These are phyloP conservation scores for Meiosimyza platycephala DNA, from an alignment of 2,888 invertebrate genomes.

Conservation along the genomic window DNA sequence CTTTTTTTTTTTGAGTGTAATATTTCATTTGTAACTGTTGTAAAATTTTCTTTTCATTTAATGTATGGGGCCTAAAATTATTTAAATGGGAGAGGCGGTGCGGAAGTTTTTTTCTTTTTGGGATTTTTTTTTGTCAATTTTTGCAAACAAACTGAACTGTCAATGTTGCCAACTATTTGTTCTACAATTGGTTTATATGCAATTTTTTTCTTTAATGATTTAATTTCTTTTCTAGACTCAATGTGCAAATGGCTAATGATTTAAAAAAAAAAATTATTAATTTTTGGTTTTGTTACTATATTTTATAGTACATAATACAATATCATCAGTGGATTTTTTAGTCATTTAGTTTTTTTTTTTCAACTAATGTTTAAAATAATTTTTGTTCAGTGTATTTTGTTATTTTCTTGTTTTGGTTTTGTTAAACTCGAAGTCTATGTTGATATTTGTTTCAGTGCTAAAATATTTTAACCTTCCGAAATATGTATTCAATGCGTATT, in stretches of 20 bases:
- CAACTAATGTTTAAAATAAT: neutral
- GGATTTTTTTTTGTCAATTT: conserved; percentile 21
- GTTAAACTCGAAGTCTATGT: conserved; percentile 46
- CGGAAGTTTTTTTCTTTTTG: conserved; percentile 14
- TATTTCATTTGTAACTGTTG: conserved; percentile 45
- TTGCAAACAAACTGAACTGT: conserved; percentile 23
- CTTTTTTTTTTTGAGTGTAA: conserved; percentile 41
- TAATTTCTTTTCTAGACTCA: neutral
- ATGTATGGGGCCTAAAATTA: conserved; percentile 25
- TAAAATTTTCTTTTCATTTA: conserved; percentile 32
- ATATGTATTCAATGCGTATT: conserved; percentile 49
- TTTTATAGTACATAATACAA: conserved; percentile 3
- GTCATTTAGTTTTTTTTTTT: conserved; percentile 8
- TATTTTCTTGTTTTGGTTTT: neutral
- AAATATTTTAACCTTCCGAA: conserved; percentile 61
- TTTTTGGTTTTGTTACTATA: conserved; percentile 15
- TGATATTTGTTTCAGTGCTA: conserved; percentile 38
- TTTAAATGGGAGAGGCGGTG: conserved; percentile 5
- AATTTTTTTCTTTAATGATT: neutral
- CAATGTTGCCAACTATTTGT: conserved; percentile 24
- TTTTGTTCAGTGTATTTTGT: conserved; percentile 10
- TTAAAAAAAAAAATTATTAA: conserved; percentile 1
- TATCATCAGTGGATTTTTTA: conserved; percentile 14
- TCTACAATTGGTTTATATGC: neutral
- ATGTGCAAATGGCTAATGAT: neutral